phyloP scores from a whole-genome alignment of 1,140 invertebrate species.

The Homalodisca vitripennis region DNA sequence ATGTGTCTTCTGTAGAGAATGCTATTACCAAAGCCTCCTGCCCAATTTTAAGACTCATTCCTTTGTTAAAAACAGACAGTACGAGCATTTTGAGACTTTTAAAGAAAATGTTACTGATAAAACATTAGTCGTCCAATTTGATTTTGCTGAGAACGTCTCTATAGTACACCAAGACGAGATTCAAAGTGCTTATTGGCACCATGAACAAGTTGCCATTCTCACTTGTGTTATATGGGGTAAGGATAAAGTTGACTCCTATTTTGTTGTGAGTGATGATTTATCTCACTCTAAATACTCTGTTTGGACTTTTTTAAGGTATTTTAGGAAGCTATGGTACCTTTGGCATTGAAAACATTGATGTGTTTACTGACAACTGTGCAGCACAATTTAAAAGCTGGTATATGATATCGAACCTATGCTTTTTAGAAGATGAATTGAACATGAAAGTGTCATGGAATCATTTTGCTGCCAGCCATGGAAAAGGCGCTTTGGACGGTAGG shows the following conservation, averaged over 20 bases:
- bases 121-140: slow-evolving; percentile 8
- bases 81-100: not conserved
- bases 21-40: slow-evolving; percentile 9
- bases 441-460: slow-evolving; percentile 44
- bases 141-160: slow-evolving; percentile 36
- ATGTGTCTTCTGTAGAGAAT: not conserved
- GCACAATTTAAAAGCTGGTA: slow-evolving; percentile 44
- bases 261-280: slow-evolving; percentile 12
- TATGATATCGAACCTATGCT: slow-evolving; percentile 43
- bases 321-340: slow-evolving; percentile 2
- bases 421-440: slow-evolving; percentile 42
- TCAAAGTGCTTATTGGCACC: slow-evolving; percentile 40
- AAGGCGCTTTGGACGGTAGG: slow-evolving; percentile 39
- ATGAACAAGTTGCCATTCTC: slow-evolving; percentile 40
- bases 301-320: slow-evolving; percentile 29
- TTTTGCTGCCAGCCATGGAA: slow-evolving; percentile 45
- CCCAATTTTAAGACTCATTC: slow-evolving; percentile 9
- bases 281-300: slow-evolving; percentile 33
- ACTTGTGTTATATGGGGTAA: slow-evolving; percentile 36
- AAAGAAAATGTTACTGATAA: not conserved
- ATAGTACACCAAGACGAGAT: slow-evolving; percentile 41
- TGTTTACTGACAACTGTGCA: slow-evolving; percentile 43
- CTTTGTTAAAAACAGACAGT: slow-evolving; percentile 7
- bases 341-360: slow-evolving; percentile 38
- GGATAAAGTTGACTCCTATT: slow-evolving; percentile 25